Evolutionary conservation across 2,797 vertebrate genomes (phyloP), one percentile per base, ranked within the genome.

Genomic region (Scolopax rusticola): DNA sequence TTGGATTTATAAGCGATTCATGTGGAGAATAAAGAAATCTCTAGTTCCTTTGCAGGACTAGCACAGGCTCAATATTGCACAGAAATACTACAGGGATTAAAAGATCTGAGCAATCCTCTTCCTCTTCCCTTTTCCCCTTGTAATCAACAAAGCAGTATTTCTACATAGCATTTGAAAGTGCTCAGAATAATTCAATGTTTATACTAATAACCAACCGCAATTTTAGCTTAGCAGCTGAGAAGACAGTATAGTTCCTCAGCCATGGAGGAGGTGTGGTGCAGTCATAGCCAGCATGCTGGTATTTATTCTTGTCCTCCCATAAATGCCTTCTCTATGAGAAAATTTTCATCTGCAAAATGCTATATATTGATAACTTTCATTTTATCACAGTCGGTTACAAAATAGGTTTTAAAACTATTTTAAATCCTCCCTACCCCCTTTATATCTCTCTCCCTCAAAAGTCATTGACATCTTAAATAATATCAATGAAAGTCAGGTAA

Each of bases 51-150:
- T 78, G 12, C n/a, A 84, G 64, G 17, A 71, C 4, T 73, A 50
- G 2, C 23, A 78, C 6, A 63, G 47, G 11, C 25, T 75, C 18
- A 56, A 3, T 32, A 41, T 28, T 53, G 20, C 7, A 24, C 32
- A 64, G 51, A 91, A 64, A 51, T 32, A 2, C 15, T 67, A 12
- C 10, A n/a, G 7, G 20, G 5, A 14, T 64, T 36, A 64, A 45
- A 77, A 71, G 30, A 15, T 2, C 17, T 38, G 27, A 41, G 27
- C 4, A 86, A 84, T 40, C 1, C 2, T 63, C 13, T 9, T 36
- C 30, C 2, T 4, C 73, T 4, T 12, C 10, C 0, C 2, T 24
- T 51, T 54, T n/a, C 3, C 9, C 6, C 3, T 28, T 76, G 25
- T 16, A 83, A 85, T 41, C 12, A 77, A 13, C 14, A 61, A 8